Conservation (phyloP, 1,140 invertebrate genomes). For the Aplysia californica region DNA sequence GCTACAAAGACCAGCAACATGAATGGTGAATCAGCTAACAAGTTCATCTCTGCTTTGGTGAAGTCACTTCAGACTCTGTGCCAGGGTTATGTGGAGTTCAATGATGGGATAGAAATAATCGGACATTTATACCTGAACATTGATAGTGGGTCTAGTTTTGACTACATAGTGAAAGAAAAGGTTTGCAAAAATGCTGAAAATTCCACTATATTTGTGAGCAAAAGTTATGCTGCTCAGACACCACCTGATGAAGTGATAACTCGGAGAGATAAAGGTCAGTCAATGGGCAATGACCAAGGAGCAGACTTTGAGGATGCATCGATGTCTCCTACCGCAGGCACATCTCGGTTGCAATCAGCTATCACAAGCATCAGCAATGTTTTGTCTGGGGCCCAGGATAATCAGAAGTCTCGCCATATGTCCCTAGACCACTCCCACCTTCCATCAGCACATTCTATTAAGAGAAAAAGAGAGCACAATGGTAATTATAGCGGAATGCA, state of each 20-base stretch:
- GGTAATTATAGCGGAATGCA: constrained; percentile 9
- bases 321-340: constrained; percentile 8
- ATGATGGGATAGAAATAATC: constrained; percentile 41
- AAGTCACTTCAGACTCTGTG: constrained; percentile 40
- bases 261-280: constrained; percentile 23
- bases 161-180: constrained; percentile 42
- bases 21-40: constrained; percentile 34
- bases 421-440: constrained; percentile 17
- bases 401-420: constrained; percentile 10
- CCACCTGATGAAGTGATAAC: constrained; percentile 16
- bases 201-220: constrained; percentile 40
- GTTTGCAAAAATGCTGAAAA: constrained; percentile 40
- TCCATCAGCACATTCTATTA: constrained; percentile 18
- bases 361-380: constrained; percentile 34
- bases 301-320: constrained; percentile 5
- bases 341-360: constrained; percentile 22
- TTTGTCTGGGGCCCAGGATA: constrained; percentile 15
- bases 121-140: constrained; percentile 42
- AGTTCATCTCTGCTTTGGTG: constrained; percentile 37
- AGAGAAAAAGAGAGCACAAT: constrained; percentile 28
- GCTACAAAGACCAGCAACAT: no score
- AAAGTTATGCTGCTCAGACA: constrained; percentile 38
- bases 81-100: constrained; percentile 43
- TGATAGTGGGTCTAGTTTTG: constrained; percentile 34
- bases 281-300: not conserved